Evolutionary conservation across 2,888 invertebrate genomes (phyloP).

Genomic region (Biston stratarius): DNA sequence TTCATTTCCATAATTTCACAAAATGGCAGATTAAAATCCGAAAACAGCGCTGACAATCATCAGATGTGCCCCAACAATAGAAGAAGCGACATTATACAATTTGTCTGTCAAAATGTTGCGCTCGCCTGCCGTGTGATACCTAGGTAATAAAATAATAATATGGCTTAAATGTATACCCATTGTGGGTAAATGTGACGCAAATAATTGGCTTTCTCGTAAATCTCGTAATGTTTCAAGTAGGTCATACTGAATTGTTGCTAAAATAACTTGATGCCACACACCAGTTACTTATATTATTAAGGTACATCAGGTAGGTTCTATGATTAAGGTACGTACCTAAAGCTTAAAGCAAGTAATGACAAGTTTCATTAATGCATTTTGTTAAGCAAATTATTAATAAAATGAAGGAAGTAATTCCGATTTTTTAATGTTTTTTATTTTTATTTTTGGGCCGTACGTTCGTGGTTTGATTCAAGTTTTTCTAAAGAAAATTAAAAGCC

Average conservation of each 20-base stretch:
- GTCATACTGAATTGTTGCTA: slow-evolving; percentile 21
- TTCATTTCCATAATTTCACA: slow-evolving; percentile 83
- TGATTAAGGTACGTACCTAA: no score
- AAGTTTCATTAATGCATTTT: no score
- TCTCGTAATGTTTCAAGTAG: slow-evolving; percentile 39
- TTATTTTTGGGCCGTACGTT: no score
- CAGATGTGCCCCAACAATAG: slow-evolving; percentile 73
- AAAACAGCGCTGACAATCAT: slow-evolving; percentile 78
- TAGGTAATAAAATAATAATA: slow-evolving; percentile 56
- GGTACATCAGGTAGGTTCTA: no score
- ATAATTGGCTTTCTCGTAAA: slow-evolving; percentile 51
- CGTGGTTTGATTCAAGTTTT: no score
- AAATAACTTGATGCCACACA: neutral
- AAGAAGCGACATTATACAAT: slow-evolving; percentile 73
- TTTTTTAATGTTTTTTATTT: no score
- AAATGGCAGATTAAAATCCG: slow-evolving; percentile 81
- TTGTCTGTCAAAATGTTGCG: slow-evolving; percentile 79
- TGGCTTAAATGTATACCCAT: slow-evolving; percentile 52
- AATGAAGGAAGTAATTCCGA: no score
- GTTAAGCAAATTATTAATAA: no score
- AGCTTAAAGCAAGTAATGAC: no score
- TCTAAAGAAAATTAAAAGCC: no score
- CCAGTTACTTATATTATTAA: neutral
- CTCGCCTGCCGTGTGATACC: slow-evolving; percentile 51
- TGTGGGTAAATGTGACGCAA: slow-evolving; percentile 57